A percentile compares a stretch with the other conserved stretches of the same genome.
Conservation (phyloP, 2,888 invertebrate species). For the Yponomeuta malinellus region DNA sequence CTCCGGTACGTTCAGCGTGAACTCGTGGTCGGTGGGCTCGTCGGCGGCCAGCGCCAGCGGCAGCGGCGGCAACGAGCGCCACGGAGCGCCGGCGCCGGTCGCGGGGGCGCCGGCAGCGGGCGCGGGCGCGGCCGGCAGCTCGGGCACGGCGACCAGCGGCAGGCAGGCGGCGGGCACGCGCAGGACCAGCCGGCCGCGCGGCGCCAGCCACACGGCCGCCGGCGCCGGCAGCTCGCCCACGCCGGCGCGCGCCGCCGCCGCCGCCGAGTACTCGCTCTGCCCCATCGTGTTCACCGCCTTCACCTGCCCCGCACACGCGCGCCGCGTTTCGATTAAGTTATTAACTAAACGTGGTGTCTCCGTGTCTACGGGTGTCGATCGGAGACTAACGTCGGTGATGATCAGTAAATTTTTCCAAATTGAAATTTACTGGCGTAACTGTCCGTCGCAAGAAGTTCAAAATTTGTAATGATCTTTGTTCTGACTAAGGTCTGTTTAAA, state of each 20-base stretch:
- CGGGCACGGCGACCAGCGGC: conserved; percentile 84
- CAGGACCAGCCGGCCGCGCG: conserved; percentile 83
- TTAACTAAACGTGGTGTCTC: too few relatives aligned
- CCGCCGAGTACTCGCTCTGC: conserved; percentile 90
- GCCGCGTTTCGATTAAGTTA: background rate
- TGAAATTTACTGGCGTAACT: too few relatives aligned
- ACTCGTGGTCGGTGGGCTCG: conserved; percentile 80
- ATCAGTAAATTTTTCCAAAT: too few relatives aligned
- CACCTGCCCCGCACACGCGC: conserved; percentile 61
- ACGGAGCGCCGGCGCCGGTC: conserved; percentile 45
- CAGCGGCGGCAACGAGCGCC: conserved; percentile 31
- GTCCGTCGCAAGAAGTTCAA: too few relatives aligned
- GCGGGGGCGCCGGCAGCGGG: conserved; percentile 73
- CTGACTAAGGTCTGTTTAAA: too few relatives aligned
- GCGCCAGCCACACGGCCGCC: conserved; percentile 88
- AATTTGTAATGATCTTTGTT: too few relatives aligned
- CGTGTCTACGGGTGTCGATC: too few relatives aligned
- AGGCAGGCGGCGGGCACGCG: conserved; percentile 85
- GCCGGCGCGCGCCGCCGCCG: conserved; percentile 86
- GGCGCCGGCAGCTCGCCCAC: conserved; percentile 90
- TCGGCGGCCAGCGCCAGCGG: conserved; percentile 81
- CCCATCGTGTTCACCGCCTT: conserved; percentile 93
- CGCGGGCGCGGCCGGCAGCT: conserved; percentile 79
- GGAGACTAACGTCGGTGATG: too few relatives aligned
- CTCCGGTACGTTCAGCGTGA: too few relatives aligned